These are phyloP conservation scores for Microdon myrmicae DNA, from an alignment of 2,888 invertebrate species.

Conservation along the genomic window DNA sequence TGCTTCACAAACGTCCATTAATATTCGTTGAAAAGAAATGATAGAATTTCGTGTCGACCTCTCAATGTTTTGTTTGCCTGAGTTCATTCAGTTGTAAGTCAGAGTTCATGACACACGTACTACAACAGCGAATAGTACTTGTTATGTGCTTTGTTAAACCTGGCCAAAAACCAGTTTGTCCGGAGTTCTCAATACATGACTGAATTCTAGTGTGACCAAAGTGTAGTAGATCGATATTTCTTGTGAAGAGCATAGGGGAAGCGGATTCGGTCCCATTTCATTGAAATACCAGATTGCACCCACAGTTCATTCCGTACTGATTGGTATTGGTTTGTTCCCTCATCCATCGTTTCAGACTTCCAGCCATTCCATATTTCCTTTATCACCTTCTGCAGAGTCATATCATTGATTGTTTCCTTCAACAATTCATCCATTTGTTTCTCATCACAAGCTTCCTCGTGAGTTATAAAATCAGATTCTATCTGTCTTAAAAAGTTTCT, in stretches of 20 bases:
- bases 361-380: too few species aligned
- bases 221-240: conserved; percentile 11
- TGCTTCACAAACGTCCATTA: conserved; percentile 10
- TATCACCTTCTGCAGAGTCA: too few species aligned
- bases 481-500: too few species aligned
- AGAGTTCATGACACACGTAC: not conserved
- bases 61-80: too few species aligned
- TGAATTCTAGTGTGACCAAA: conserved; percentile 22
- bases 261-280: conserved; percentile 1
- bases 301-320: conserved; percentile 6
- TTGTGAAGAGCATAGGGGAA: not conserved
- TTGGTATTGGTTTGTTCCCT: not conserved
- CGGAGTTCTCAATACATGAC: conserved; percentile 4
- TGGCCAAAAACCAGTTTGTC: conserved; percentile 5
- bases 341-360: too few species aligned
- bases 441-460: too few species aligned
- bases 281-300: conserved; percentile 1
- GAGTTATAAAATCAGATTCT: too few species aligned
- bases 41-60: conserved; percentile 11
- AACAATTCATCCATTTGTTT: too few species aligned
- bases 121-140: not conserved
- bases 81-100: too few species aligned
- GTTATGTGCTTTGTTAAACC: conserved; percentile 4
- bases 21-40: conserved; percentile 14
- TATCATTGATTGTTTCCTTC: too few species aligned